Percentiles rank a stretch among this genome's conserved stretches.
Evolutionary conservation across 2,113 vertebrate species (phyloP).

Genomic region (Gambusia affinis): DNA sequence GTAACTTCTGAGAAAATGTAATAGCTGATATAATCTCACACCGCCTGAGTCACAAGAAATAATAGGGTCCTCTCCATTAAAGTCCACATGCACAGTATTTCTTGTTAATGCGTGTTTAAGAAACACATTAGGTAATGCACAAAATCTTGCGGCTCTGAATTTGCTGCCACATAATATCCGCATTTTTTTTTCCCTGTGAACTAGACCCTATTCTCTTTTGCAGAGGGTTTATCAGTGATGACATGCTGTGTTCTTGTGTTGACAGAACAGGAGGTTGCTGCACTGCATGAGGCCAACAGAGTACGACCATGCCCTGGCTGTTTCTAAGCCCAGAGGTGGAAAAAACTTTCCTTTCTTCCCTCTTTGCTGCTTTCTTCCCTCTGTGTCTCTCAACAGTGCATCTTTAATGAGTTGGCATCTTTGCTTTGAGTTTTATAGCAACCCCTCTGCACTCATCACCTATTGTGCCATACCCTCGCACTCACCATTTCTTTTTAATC

Average conservation of each 20-base stretch:
- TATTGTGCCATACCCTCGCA: slow-evolving; percentile 38
- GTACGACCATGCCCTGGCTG: slow-evolving; percentile 28
- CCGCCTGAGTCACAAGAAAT: slow-evolving; percentile 44
- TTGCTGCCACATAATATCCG: slow-evolving; percentile 54
- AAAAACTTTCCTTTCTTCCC: slow-evolving; percentile 26
- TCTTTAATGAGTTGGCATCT: slow-evolving; percentile 68
- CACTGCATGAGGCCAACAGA: slow-evolving; percentile 41
- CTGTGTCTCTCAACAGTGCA: slow-evolving; percentile 52
- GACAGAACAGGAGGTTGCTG: slow-evolving; percentile 52
- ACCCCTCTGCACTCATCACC: slow-evolving; percentile 34
- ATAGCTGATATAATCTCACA: slow-evolving; percentile 73
- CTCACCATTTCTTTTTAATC: slow-evolving; percentile 26
- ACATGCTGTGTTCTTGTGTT: slow-evolving; percentile 55
- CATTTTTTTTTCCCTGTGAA: slow-evolving; percentile 33
- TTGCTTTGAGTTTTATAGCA: slow-evolving; percentile 40
- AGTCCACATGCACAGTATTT: slow-evolving; percentile 55
- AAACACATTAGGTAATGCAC: slow-evolving; percentile 56
- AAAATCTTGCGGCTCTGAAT: slow-evolving; percentile 51
- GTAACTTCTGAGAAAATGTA: slow-evolving; percentile 66
- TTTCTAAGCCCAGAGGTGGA: slow-evolving; percentile 29
- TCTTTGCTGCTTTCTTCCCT: slow-evolving; percentile 41
- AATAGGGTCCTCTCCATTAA: slow-evolving; percentile 69
- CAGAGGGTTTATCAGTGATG: slow-evolving; percentile 56
- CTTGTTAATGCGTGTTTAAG: slow-evolving; percentile 59
- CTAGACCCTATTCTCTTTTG: slow-evolving; percentile 44